A percentile compares a stretch with the other conserved stretches of the same genome.
Conservation (phyloP, 2,113 vertebrate species). For the Pungitius pungitius region DNA sequence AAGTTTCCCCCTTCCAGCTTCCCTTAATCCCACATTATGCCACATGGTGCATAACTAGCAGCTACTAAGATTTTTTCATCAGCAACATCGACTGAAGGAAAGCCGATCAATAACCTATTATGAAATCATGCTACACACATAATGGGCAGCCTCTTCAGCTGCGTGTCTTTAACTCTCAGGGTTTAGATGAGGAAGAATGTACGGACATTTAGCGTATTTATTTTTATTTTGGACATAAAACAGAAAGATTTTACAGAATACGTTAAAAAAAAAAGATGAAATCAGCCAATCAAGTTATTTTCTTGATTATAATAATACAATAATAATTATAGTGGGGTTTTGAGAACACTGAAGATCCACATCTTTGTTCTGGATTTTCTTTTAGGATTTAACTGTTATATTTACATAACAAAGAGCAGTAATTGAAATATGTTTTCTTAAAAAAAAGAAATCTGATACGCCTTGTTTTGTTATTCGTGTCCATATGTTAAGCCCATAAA, state of each 20-base stretch:
- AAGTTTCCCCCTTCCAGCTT: neutral
- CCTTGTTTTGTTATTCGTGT: neutral
- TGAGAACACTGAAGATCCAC: constrained; percentile 2
- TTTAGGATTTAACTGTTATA: constrained; percentile 9
- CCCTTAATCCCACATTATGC: constrained; percentile 31
- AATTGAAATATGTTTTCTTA: neutral
- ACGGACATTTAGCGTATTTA: neutral
- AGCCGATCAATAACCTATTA: constrained; percentile 40
- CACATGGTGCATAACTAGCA: constrained; percentile 25
- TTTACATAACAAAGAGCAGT: constrained; percentile 2
- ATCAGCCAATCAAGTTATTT: neutral
- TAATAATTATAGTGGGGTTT: neutral
- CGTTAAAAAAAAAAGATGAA: neutral
- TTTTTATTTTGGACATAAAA: neutral
- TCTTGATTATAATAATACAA: neutral
- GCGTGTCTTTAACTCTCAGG: neutral
- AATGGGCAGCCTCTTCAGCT: constrained; percentile 13
- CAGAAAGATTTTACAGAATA: neutral
- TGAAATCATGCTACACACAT: constrained; percentile 45
- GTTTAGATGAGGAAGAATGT: neutral
- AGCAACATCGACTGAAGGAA: constrained; percentile 41
- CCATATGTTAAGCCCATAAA: neutral
- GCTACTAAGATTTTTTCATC: constrained; percentile 48
- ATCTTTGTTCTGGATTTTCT: constrained; percentile 14
- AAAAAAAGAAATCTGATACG: neutral